Evolutionary conservation across 2,797 vertebrate species (phyloP), one percentile per base, ranked within the genome.

Genomic region (Centropyge bicolor): DNA sequence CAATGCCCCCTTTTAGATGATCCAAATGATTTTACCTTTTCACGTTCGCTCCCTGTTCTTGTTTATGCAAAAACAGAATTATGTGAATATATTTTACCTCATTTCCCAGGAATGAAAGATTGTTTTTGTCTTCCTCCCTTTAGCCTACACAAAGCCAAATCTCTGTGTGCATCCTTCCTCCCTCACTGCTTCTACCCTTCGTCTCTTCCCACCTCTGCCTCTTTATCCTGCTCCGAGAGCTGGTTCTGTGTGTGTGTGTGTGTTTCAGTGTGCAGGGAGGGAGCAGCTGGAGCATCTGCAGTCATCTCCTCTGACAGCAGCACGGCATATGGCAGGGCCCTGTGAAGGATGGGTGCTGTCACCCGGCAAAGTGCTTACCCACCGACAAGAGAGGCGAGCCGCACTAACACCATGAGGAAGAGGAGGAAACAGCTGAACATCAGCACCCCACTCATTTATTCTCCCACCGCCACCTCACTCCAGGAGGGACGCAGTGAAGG

Each of bases 281-380:
- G 83, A 93, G 92, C 94, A 95, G 92, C 92, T 94, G 94, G 90
- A 93, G 92, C 93, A 95, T 93, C 94, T 94, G 94, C 89, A 93
- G 88, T 89, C 79, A 82, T 90, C 93, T 93, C 93, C 91, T 69
- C 90, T 93, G 93, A 93, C 92, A 94, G 91, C 91, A 89, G 90
- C 82, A 66, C 86, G 88, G 93, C 95, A 95, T 95, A 95, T 95
- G 96, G 96, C 91, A 70, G 70, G 67, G 90, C 89, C 84, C 86
- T 74, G 93, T 95, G 95, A 96, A 95, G 93, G 94, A 96, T 96
- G 95, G 93, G 89, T 86, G 91, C 93, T 96, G 95, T 96, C 95
- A 96, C 90, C 90, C 89, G 85, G 88, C 89, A 94, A 93, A 94
- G 89, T 93, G 93, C 91, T 94, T 92, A 94, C 92, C 91, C 89